These are phyloP conservation scores for Pimpla rufipes DNA, from an alignment of 2,888 invertebrate species.

Conservation along the genomic window DNA sequence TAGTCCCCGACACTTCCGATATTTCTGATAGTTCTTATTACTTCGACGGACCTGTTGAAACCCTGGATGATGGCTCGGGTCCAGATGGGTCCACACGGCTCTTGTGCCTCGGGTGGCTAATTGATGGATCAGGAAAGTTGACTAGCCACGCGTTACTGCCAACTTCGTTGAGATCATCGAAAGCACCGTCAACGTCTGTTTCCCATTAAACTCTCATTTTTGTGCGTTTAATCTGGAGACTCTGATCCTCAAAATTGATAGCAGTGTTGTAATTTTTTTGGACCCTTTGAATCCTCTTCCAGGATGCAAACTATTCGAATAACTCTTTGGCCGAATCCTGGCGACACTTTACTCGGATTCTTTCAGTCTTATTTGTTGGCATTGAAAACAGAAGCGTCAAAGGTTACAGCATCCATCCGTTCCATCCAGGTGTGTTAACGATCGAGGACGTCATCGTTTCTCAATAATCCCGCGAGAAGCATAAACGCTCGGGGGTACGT, in stretches of 20 bases:
- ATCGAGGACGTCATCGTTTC: slow-evolving; percentile 3
- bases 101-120: neutral
- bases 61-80: neutral
- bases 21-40: neutral
- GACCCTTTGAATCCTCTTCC: neutral
- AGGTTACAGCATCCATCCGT: neutral
- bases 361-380: neutral
- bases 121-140: neutral
- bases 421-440: neutral
- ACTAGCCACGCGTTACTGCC: neutral
- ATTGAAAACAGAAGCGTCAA: slow-evolving; percentile 10
- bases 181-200: neutral
- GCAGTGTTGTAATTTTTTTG: too few relatives aligned
- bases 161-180: neutral
- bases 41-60: neutral
- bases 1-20: too few relatives aligned
- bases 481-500: neutral
- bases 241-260: neutral
- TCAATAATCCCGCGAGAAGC: slow-evolving; percentile 12
- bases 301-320: neutral
- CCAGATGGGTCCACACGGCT: neutral
- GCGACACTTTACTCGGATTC: neutral
- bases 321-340: neutral
- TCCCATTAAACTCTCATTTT: neutral
- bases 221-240: neutral